A percentile compares a stretch with the other conserved stretches of the same genome.
Conservation (phyloP, 2,113 vertebrate genomes). For the Otus sunia region DNA sequence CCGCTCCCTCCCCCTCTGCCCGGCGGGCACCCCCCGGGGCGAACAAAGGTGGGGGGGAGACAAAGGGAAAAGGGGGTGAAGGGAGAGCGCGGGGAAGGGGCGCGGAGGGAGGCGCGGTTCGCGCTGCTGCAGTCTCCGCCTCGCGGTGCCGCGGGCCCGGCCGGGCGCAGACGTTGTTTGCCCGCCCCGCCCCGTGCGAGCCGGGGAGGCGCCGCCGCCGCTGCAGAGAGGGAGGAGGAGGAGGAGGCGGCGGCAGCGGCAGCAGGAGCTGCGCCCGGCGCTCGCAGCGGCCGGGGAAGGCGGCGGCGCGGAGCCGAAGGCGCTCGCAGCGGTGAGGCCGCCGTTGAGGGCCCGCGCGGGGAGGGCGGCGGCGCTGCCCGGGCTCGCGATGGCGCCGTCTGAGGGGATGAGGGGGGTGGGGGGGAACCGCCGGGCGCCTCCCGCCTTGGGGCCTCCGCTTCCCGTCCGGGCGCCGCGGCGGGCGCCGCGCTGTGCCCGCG, state of each 20-base stretch:
- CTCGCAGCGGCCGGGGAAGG: background rate
- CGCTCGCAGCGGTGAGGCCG: background rate
- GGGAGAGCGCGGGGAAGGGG: background rate
- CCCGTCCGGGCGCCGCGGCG: background rate
- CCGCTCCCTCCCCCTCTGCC: background rate
- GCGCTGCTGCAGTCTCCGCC: constrained; percentile 44
- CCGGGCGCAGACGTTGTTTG: background rate
- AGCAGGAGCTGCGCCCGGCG: background rate
- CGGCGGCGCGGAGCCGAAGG: background rate
- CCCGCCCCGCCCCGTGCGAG: background rate
- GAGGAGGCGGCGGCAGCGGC: background rate
- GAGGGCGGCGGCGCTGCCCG: background rate
- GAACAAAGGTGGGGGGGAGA: background rate
- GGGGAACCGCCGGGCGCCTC: background rate
- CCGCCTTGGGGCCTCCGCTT: background rate
- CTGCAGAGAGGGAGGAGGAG: constrained; percentile 2
- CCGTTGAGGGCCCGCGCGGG: background rate
- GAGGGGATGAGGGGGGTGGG: background rate
- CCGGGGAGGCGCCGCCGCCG: background rate
- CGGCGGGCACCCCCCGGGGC: background rate
- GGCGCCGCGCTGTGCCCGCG: background rate
- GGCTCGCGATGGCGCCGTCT: background rate
- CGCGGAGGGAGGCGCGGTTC: background rate
- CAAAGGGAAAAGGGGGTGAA: background rate
- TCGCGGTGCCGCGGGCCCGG: background rate